A percentile compares a stretch with the other conserved stretches of the same genome.
Conservation (phyloP, 1,140 invertebrate genomes). For the Drosophila novamexicana region DNA sequence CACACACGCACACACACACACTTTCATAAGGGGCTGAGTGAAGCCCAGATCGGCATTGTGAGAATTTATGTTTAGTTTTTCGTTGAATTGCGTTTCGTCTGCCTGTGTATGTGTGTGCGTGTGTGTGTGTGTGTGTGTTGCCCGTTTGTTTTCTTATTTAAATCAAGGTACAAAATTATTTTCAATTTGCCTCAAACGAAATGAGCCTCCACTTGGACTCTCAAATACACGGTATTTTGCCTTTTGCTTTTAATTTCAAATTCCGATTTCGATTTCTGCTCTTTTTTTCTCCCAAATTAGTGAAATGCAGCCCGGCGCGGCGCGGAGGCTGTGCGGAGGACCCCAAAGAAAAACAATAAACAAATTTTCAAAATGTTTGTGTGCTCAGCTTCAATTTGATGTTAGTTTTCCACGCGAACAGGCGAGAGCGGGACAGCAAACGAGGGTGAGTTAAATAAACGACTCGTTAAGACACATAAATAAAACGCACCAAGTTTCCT, state of each 20-base stretch:
- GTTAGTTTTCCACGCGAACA: slow-evolving; percentile 27
- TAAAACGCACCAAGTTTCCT: slow-evolving; percentile 77
- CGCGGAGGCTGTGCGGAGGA: slow-evolving; percentile 15
- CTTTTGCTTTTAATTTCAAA: slow-evolving; percentile 46
- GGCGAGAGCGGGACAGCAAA: neutral
- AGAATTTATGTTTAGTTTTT: slow-evolving; percentile 75
- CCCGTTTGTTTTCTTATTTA: slow-evolving; percentile 70
- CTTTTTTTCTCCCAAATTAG: slow-evolving; percentile 36
- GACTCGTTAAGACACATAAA: slow-evolving; percentile 81
- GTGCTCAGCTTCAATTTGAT: slow-evolving; percentile 59
- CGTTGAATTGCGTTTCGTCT: slow-evolving; percentile 46
- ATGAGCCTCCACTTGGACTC: slow-evolving; percentile 22
- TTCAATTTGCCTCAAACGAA: slow-evolving; percentile 52
- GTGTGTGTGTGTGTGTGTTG: neutral
- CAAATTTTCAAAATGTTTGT: slow-evolving; percentile 69
- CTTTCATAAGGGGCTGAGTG: slow-evolving; percentile 12
- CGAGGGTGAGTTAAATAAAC: slow-evolving; percentile 73
- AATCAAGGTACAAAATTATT: slow-evolving; percentile 75
- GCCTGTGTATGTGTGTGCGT: too few species aligned
- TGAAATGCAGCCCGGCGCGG: slow-evolving; percentile 27
- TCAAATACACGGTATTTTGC: slow-evolving; percentile 3
- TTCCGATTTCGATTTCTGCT: slow-evolving; percentile 36
- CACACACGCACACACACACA: slow-evolving; percentile 43
- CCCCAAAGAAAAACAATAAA: slow-evolving; percentile 77
- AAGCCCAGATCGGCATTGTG: slow-evolving; percentile 22